Evolutionary conservation across 2,113 vertebrate genomes (phyloP).

Genomic region (Probosciger aterrimus): DNA sequence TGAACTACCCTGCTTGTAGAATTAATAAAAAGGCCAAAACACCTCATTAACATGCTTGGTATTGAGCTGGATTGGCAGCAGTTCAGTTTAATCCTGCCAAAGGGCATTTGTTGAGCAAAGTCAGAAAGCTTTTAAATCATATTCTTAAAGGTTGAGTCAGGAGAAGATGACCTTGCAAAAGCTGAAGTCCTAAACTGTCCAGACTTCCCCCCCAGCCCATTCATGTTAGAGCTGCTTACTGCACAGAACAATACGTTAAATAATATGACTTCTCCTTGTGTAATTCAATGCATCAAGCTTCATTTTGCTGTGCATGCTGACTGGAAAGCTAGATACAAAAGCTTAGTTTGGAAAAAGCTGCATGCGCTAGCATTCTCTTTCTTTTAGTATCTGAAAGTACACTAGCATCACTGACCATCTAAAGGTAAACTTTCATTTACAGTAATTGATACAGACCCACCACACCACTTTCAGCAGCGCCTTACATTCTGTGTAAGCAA

Average conservation of each 20-base stretch:
- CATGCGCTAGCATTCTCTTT: background rate
- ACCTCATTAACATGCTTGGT: slow-evolving; percentile 42
- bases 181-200: background rate
- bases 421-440: background rate
- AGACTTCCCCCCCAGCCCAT: background rate
- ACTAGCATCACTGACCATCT: background rate
- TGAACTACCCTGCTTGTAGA: slow-evolving; percentile 35
- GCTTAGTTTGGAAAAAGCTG: background rate
- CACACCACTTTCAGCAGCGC: background rate
- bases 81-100: slow-evolving; percentile 22
- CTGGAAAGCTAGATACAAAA: background rate
- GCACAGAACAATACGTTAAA: background rate
- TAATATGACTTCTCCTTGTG: background rate
- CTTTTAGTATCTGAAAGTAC: background rate
- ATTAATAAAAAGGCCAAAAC: slow-evolving; percentile 52
- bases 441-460: background rate
- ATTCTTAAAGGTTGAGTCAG: slow-evolving; percentile 23
- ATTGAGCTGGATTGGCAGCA: slow-evolving; percentile 26
- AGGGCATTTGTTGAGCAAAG: background rate
- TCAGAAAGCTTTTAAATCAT: slow-evolving; percentile 35
- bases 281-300: background rate
- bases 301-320: background rate
- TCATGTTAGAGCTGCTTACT: background rate
- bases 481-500: background rate
- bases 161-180: slow-evolving; percentile 37